Evolutionary conservation across 2,888 invertebrate genomes (phyloP).

Genomic region (Thalpophila matura): DNA sequence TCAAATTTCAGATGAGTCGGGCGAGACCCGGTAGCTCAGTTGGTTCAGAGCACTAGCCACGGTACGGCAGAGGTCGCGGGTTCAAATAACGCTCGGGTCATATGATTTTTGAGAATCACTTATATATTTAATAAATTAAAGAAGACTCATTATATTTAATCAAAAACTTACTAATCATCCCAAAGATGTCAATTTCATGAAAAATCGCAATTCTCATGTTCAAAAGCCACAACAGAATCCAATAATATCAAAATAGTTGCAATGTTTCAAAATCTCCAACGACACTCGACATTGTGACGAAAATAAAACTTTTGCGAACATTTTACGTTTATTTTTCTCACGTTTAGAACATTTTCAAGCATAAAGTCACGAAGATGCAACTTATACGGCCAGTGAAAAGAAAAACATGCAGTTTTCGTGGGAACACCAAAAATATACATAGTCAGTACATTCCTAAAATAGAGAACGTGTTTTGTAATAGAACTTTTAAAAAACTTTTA

Average conservation of each 20-base stretch:
- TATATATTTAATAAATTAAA: too few species aligned
- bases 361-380: conserved; percentile 26
- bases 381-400: conserved; percentile 30
- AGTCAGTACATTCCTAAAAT: not conserved
- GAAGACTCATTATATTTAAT: too few species aligned
- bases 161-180: too few species aligned
- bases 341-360: conserved; percentile 34
- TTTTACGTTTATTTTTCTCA: conserved; percentile 36
- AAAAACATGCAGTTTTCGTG: not conserved
- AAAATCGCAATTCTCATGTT: not conserved
- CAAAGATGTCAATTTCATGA: too few species aligned
- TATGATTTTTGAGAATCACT: too few species aligned
- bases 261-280: not conserved
- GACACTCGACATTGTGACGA: not conserved
- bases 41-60: too few species aligned
- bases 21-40: too few species aligned
- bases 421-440: not conserved
- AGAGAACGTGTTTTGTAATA: not conserved
- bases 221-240: not conserved
- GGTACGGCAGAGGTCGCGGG: too few species aligned
- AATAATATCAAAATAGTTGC: conserved; percentile 6
- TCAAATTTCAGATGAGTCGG: too few species aligned
- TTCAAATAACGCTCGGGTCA: too few species aligned
- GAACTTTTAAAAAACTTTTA: too few species aligned
- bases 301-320: conserved; percentile 27